Conservation (phyloP, 92 coral and sea anemone species). For the Metridium senile region DNA sequence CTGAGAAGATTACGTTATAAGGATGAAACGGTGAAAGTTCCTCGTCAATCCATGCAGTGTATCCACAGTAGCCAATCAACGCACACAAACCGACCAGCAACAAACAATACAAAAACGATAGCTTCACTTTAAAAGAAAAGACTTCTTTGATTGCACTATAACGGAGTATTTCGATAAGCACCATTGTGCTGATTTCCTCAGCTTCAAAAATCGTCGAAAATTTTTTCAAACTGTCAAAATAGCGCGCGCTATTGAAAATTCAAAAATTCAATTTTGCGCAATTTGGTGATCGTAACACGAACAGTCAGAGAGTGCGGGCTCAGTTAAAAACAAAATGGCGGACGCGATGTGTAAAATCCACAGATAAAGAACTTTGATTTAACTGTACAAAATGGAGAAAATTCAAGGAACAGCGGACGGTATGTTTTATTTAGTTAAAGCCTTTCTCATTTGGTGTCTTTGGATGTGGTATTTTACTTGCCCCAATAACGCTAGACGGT, state of each 20-base stretch:
- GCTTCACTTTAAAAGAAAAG: slow-evolving; percentile 4
- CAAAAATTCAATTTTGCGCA: too few relatives aligned
- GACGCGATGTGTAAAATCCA: slow-evolving; percentile 1
- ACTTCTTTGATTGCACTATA: background rate
- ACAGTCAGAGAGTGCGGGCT: too few relatives aligned
- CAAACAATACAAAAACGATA: background rate
- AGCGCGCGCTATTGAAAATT: slow-evolving; percentile 12
- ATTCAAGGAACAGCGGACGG: slow-evolving; percentile 25
- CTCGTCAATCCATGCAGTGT: background rate
- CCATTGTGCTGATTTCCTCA: background rate
- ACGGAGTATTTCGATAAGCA: background rate
- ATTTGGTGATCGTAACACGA: background rate
- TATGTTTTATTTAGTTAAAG: background rate
- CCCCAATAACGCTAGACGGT: too few relatives aligned
- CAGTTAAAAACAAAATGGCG: slow-evolving; percentile 22
- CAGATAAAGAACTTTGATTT: background rate
- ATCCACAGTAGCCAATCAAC: background rate
- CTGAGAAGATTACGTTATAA: background rate
- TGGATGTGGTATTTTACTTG: background rate
- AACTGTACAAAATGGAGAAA: slow-evolving; percentile 11
- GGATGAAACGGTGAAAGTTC: background rate
- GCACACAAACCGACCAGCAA: slow-evolving; percentile 3
- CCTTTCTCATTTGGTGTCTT: background rate
- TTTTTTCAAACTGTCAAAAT: background rate
- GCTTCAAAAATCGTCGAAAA: background rate